phyloP scores from a whole-genome alignment of 2,797 vertebrate species.

The Acanthiza pusilla region DNA sequence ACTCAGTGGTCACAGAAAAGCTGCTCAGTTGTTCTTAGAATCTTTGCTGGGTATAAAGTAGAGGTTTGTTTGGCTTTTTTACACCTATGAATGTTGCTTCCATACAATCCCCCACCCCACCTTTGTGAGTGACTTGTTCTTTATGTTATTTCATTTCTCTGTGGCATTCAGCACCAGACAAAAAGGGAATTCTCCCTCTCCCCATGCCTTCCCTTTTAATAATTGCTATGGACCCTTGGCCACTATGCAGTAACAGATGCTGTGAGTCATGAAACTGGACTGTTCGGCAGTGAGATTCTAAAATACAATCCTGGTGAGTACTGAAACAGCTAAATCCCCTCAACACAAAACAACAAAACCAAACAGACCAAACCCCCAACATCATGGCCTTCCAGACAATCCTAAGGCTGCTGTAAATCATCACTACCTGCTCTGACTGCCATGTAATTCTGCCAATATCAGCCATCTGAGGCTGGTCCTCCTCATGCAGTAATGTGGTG shows the following conservation, averaged over 20 bases:
- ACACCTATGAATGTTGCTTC: neutral
- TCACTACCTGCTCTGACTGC: neutral
- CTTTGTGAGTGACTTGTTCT: neutral
- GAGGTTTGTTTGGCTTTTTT: neutral
- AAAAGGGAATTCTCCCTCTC: neutral
- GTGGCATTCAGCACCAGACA: neutral
- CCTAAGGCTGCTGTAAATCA: neutral
- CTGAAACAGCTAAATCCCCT: neutral
- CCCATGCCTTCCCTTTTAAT: neutral
- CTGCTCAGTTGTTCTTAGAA: neutral
- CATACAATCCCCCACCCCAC: rapidly evolving
- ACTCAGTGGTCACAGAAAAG: neutral
- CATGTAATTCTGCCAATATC: neutral
- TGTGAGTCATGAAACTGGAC: neutral
- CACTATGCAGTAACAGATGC: neutral
- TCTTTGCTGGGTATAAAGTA: neutral
- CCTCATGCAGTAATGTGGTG: neutral
- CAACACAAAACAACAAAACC: neutral
- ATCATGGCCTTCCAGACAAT: neutral
- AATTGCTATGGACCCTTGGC: neutral
- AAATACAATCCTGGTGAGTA: neutral
- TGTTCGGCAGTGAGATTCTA: neutral
- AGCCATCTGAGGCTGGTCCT: neutral
- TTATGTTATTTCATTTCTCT: neutral
- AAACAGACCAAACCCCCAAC: neutral